phyloP scores from a whole-genome alignment of 2,888 invertebrate species.

The Pachliopta kotzebuea region DNA sequence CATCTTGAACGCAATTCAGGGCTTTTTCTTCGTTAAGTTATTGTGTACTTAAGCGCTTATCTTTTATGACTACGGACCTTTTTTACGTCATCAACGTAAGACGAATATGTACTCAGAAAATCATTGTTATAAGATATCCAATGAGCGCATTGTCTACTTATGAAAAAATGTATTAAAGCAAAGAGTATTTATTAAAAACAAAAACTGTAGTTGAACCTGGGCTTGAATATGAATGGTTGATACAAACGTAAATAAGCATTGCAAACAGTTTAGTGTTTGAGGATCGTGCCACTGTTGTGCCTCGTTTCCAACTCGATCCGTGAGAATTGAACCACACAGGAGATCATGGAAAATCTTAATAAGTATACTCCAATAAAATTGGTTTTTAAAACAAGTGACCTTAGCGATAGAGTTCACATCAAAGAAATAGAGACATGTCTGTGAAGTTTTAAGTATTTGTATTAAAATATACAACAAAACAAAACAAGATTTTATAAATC shows the following conservation, averaged over 20 bases:
- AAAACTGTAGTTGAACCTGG: background rate
- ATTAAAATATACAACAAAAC: background rate
- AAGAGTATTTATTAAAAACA: background rate
- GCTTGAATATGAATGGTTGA: slow-evolving; percentile 43
- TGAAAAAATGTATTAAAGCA: background rate
- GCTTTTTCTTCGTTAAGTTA: slow-evolving; percentile 32
- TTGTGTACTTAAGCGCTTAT: slow-evolving; percentile 30
- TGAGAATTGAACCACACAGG: slow-evolving; percentile 46
- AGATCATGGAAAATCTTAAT: slow-evolving; percentile 53
- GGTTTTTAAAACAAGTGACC: background rate
- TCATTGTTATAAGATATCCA: too few relatives aligned
- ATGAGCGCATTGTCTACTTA: too few relatives aligned
- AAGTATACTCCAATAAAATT: slow-evolving; percentile 28
- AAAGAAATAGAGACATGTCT: background rate
- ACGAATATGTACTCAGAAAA: too few relatives aligned
- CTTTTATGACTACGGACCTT: slow-evolving; percentile 8
- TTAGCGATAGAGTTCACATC: background rate
- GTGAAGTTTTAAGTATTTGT: background rate
- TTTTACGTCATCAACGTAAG: background rate
- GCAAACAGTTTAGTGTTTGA: slow-evolving; percentile 48
- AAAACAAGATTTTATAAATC: background rate
- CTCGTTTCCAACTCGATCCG: slow-evolving; percentile 43
- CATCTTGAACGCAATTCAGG: slow-evolving; percentile 42
- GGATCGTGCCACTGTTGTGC: slow-evolving; percentile 52
- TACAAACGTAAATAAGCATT: slow-evolving; percentile 38